These are phyloP conservation scores for Baccha elongata DNA, from an alignment of 2,888 invertebrate genomes.

Conservation along the genomic window DNA sequence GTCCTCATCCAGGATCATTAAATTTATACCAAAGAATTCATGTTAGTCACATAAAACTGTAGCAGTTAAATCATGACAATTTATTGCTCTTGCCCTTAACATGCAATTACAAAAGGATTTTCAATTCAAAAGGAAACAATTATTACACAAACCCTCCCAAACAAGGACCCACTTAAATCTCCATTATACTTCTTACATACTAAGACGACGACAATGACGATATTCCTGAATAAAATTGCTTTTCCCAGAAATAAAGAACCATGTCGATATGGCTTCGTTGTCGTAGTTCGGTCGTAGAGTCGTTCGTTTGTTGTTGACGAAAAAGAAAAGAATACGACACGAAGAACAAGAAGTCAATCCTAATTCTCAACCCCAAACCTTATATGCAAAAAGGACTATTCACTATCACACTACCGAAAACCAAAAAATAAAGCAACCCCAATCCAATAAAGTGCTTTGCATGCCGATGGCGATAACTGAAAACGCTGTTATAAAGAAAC, in stretches of 20 bases:
- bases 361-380: constrained; percentile 6
- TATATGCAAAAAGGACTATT: constrained; percentile 19
- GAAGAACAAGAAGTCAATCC: constrained; percentile 48
- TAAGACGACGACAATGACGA: constrained; percentile 27
- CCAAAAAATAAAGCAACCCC: constrained; percentile 60
- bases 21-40: constrained; percentile 54
- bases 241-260: background rate
- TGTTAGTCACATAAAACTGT: constrained; percentile 64
- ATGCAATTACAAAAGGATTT: constrained; percentile 72
- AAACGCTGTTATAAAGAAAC: constrained; percentile 68
- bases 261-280: constrained; percentile 11
- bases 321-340: constrained; percentile 23
- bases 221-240: constrained; percentile 34
- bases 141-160: constrained; percentile 59
- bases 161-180: constrained; percentile 72
- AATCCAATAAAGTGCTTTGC: constrained; percentile 72
- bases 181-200: constrained; percentile 51
- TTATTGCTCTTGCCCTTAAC: constrained; percentile 66
- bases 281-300: background rate
- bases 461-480: constrained; percentile 67
- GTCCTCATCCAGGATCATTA: constrained; percentile 37
- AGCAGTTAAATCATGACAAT: constrained; percentile 69
- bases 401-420: constrained; percentile 5
- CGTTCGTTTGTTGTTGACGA: constrained; percentile 3
- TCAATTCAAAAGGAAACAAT: constrained; percentile 73